These are phyloP conservation scores for Perca flavescens DNA, from an alignment of 2,113 vertebrate genomes.

Conservation along the genomic window DNA sequence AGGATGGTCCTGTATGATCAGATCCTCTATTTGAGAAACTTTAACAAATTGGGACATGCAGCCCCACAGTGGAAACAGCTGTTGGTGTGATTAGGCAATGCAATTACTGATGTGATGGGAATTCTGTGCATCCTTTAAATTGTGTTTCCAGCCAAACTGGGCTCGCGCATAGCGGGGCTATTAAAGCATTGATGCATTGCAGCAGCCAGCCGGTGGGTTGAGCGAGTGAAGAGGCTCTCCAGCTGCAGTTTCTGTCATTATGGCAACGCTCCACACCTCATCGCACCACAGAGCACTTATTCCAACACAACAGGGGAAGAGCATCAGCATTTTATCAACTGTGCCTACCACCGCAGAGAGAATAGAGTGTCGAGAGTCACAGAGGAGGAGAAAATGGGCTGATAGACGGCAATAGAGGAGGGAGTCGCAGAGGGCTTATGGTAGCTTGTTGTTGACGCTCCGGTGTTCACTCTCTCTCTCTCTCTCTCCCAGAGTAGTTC, in stretches of 20 bases:
- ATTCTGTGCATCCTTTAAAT: conserved; percentile 42
- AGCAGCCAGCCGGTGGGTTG: conserved; percentile 62
- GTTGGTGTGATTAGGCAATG: conserved; percentile 33
- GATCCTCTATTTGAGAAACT: conserved; percentile 6
- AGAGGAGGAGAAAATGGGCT: conserved; percentile 61
- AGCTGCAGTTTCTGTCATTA: conserved; percentile 73
- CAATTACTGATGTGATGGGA: conserved; percentile 39
- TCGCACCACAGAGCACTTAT: conserved; percentile 69
- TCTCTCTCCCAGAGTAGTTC: conserved; percentile 28
- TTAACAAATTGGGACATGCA: conserved; percentile 14
- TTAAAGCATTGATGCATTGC: conserved; percentile 73
- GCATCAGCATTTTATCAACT: conserved; percentile 71
- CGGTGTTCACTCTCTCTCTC: conserved; percentile 23
- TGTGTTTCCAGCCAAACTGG: conserved; percentile 58
- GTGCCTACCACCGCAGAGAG: conserved; percentile 53
- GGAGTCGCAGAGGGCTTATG: conserved; percentile 41
- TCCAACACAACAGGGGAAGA: conserved; percentile 69
- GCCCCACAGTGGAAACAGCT: conserved; percentile 33
- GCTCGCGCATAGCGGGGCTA: conserved; percentile 18
- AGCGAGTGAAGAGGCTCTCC: conserved; percentile 69
- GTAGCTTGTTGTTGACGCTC: conserved; percentile 54
- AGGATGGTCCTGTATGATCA: neutral
- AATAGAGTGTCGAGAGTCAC: conserved; percentile 69
- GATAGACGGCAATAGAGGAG: conserved; percentile 51
- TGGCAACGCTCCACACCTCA: conserved; percentile 66